phyloP scores from a whole-genome alignment of 2,113 vertebrate genomes.

The Vanacampus margaritifer region DNA sequence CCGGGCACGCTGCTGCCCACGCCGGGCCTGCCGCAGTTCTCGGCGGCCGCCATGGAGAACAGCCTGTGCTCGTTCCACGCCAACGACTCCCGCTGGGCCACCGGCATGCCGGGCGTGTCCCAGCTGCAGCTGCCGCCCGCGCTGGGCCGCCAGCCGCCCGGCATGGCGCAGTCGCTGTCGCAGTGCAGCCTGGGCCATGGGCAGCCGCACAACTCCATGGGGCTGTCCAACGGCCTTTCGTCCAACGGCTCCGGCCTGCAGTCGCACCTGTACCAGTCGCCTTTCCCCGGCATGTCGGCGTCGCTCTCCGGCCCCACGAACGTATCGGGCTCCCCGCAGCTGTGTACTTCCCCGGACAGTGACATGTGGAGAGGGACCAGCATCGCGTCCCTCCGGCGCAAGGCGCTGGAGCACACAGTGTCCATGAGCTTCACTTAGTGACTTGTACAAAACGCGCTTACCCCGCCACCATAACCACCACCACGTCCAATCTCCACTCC shows the following conservation, averaged over 20 bases:
- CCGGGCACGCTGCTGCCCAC: conserved; percentile 93
- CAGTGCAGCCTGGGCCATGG: conserved; percentile 91
- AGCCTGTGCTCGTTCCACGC: conserved; percentile 96
- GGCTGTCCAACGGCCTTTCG: conserved; percentile 89
- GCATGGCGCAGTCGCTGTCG: conserved; percentile 92
- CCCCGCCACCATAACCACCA: not conserved
- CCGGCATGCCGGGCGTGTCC: conserved; percentile 90
- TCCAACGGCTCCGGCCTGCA: conserved; percentile 92
- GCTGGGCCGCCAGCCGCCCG: conserved; percentile 83
- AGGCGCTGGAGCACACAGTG: conserved; percentile 98
- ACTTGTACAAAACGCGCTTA: conserved; percentile 33
- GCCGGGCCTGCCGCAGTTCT: conserved; percentile 88
- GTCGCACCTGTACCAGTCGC: conserved; percentile 95
- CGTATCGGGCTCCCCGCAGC: conserved; percentile 91
- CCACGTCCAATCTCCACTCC: conserved; percentile 8
- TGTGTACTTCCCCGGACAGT: conserved; percentile 96
- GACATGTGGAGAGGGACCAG: conserved; percentile 99
- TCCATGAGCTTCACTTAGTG: conserved; percentile 99
- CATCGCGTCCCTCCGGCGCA: conserved; percentile 95
- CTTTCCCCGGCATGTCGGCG: conserved; percentile 93
- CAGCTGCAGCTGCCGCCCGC: conserved; percentile 89
- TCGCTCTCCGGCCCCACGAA: conserved; percentile 90
- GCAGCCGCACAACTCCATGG: conserved; percentile 90
- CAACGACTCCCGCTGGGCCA: conserved; percentile 95
- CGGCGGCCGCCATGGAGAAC: conserved; percentile 92